These are phyloP conservation scores for Hystrix brachyura DNA, from an alignment of 2,113 vertebrate species.

Conservation along the genomic window DNA sequence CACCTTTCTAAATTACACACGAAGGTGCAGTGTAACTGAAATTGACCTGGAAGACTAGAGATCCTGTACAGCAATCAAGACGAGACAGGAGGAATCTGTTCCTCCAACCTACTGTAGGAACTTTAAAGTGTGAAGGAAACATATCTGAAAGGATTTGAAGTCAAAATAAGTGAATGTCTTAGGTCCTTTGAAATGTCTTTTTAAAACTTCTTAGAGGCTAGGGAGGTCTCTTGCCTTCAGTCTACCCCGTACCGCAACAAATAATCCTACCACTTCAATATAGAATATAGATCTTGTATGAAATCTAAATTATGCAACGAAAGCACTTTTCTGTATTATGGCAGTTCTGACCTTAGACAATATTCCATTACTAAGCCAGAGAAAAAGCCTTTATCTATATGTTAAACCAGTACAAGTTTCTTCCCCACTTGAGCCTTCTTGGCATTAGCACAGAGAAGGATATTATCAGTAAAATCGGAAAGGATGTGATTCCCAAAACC, in stretches of 20 bases:
- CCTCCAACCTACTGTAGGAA: background rate
- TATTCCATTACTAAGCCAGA: background rate
- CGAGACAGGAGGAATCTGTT: background rate
- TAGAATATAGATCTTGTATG: background rate
- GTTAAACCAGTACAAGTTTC: background rate
- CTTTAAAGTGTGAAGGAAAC: constrained; percentile 24
- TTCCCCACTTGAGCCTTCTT: background rate
- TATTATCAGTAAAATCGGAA: background rate
- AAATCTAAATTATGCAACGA: background rate
- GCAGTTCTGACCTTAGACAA: background rate
- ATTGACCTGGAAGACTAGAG: background rate
- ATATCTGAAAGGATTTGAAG: background rate
- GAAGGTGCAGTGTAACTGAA: background rate
- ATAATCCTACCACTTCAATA: background rate
- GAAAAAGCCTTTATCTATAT: background rate
- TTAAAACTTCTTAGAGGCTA: constrained; percentile 18
- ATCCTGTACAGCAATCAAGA: background rate
- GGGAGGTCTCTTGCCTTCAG: background rate
- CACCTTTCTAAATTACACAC: background rate
- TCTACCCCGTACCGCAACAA: background rate
- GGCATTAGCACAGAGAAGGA: background rate
- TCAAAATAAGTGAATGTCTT: constrained; percentile 10
- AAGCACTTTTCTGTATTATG: background rate
- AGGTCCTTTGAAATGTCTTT: background rate
- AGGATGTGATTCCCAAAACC: background rate